Evolutionary conservation across 2,113 vertebrate genomes (phyloP), one percentile per base, ranked within the genome.

Genomic region (Chaetops frenatus): DNA sequence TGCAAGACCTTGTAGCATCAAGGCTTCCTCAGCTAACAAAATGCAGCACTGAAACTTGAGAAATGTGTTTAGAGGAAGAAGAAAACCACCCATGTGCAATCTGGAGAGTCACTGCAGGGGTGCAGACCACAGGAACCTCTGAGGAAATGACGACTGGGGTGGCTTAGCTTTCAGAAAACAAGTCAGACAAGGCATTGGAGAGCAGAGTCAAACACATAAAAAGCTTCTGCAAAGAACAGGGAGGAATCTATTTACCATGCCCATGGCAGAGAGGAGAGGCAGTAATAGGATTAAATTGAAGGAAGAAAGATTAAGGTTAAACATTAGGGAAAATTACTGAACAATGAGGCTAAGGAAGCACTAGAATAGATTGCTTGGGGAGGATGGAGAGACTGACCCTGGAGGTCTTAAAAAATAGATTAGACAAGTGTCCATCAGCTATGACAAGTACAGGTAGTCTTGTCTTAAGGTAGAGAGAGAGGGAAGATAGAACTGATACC

Each of bases 221-320:
- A 72, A 82, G 33, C 64, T 81, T 48, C 70, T 74, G 44, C 45
- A 57, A 81, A 82, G 70, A 78, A 92, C 36, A 62, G 42, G 62
- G n/a, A 94, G 40, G 77, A 86, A 91, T 88, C 72, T 91, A 60
- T 95, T 96, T 95, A 78, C 92, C 67, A 51, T 94, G 92, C 44
- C 91, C 92, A 88, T 48, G 83, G 76, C 94, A 96, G 86, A 92
- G 8, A 84, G 76, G 67, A 95, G 67, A 83, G 86, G 77, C 83
- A 78, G 80, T 95, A 97, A 96, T 86, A 82, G 80, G 88, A 92
- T 93, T 97, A 94, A 95, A 95, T 86, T 94, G 92, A 90, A 88
- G 86, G 20, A 91, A 84, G 88, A 77, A 95, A 96, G 94, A 95
- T 92, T 90, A 91, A 95, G 88, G 91, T 95, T 95, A 94, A 94